Evolutionary conservation across 1,140 invertebrate genomes (phyloP), one percentile per base, ranked within the genome.

Genomic region (Drosophila bocqueti): DNA sequence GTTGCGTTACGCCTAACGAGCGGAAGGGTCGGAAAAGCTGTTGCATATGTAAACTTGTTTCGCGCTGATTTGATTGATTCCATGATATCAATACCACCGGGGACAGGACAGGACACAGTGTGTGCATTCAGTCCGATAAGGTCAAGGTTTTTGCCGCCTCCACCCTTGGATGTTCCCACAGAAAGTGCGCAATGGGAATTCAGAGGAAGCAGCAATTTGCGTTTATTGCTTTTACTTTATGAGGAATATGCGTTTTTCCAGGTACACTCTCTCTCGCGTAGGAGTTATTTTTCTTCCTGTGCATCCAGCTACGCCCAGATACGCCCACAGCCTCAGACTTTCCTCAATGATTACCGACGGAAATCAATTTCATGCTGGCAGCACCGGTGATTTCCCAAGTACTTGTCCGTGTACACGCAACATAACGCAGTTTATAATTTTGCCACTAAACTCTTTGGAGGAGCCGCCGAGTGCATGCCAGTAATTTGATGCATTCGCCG

Each of bases 41-140:
- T 68, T 71, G 67, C 67, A 71, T 68, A 71, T 71, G 67, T 24
- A 73, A 81, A 55, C 40, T 61, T 61, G 60, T 9, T 64, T 62
- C 29, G 57, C 63, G 55, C 50, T 84, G 81, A 78, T 90, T 84
- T 87, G 81, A 89, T 84, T 89, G 81, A 86, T 78, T 81, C 76
- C 64, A 74, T 67, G 81, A 59, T 78, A 66, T 73, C 62, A 49
- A 77, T 76, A 58, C 38, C 18, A 58, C 38, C 18, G 26, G 15
- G 18, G 54, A 55, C 54, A 31, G 38, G 18, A 61, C 55, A 31
- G 21, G 29, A 29, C 26, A 29, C 26, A 29, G 49, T 60, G 42
- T 71, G 7, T 31, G 31, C 54, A 55, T 67, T 36, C 15, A 46
- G n/a, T 24, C n/a, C 40, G 31, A 46, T 42, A 83, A 78, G 84